phyloP scores from a whole-genome alignment of 2,797 vertebrate species.

The Florisuga fusca region DNA sequence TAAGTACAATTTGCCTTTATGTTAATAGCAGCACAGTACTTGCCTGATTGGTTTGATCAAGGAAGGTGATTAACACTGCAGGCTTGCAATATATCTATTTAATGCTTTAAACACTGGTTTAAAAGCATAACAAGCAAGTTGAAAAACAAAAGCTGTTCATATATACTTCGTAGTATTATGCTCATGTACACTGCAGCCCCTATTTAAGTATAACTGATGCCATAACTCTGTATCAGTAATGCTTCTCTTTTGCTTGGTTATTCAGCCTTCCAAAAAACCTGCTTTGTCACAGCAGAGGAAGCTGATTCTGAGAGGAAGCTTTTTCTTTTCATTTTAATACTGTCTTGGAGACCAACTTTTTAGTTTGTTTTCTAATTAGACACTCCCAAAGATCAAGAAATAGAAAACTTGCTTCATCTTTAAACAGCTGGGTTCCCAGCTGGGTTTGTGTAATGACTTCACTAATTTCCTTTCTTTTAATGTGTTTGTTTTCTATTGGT shows the following conservation, averaged over 20 bases:
- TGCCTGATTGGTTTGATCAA: not conserved
- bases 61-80: not conserved
- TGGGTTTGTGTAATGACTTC: conserved; percentile 76
- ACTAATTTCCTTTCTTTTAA: conserved; percentile 81
- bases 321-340: conserved; percentile 50
- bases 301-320: conserved; percentile 19
- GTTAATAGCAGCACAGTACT: not conserved
- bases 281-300: not conserved
- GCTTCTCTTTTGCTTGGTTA: conserved; percentile 35
- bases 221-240: conserved; percentile 16
- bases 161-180: not conserved
- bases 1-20: not conserved
- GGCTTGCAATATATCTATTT: not conserved
- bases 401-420: conserved; percentile 61
- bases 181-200: not conserved
- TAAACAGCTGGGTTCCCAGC: conserved; percentile 77
- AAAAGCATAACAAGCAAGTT: not conserved
- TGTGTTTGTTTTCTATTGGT: conserved; percentile 74
- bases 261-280: conserved; percentile 23
- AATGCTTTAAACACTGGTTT: not conserved
- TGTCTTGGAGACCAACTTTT: conserved; percentile 60
- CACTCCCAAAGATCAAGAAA: conserved; percentile 77
- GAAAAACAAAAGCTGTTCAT: not conserved
- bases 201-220: conserved; percentile 35
- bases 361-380: conserved; percentile 74